A percentile compares a stretch with the other conserved stretches of the same genome.
These are phyloP conservation scores for Perca flavescens DNA, from an alignment of 2,113 vertebrate genomes.

Conservation along the genomic window DNA sequence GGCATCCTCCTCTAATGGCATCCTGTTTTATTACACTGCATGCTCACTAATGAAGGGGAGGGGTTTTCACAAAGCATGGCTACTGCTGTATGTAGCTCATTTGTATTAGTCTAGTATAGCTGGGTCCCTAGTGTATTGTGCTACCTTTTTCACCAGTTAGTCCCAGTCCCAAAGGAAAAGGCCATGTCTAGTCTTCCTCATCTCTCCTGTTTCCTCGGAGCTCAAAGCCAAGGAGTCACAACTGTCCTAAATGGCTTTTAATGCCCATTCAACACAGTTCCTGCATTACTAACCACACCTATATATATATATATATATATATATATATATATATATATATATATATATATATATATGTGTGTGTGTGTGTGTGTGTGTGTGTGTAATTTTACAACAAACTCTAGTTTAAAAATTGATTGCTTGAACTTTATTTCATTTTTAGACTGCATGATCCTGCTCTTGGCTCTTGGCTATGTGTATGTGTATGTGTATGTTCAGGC, in stretches of 20 bases:
- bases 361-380: too few species aligned
- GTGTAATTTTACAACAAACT: constrained; percentile 7
- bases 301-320: not conserved
- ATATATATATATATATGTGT: too few species aligned
- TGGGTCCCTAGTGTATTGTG: constrained; percentile 26
- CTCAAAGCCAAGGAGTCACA: constrained; percentile 27
- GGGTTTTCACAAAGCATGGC: constrained; percentile 25
- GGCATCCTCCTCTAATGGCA: constrained; percentile 21
- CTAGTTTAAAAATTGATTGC: not conserved
- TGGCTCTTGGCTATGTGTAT: constrained; percentile 25
- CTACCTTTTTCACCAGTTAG: constrained; percentile 49
- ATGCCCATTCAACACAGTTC: constrained; percentile 4
- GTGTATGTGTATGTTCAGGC: constrained; percentile 10
- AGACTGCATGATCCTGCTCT: constrained; percentile 3
- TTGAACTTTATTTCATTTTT: not conserved
- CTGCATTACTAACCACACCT: not conserved
- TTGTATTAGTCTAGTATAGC: constrained; percentile 55
- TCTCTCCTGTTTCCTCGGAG: constrained; percentile 30
- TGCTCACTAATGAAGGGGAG: constrained; percentile 38
- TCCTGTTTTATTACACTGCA: constrained; percentile 22
- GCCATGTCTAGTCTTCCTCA: constrained; percentile 29
- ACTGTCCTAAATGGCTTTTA: constrained; percentile 33
- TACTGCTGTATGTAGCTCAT: constrained; percentile 36
- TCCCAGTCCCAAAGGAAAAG: constrained; percentile 39
- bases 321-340: not conserved